These are phyloP conservation scores for Taxidea taxus DNA, from an alignment of 2,113 vertebrate species.

Conservation along the genomic window DNA sequence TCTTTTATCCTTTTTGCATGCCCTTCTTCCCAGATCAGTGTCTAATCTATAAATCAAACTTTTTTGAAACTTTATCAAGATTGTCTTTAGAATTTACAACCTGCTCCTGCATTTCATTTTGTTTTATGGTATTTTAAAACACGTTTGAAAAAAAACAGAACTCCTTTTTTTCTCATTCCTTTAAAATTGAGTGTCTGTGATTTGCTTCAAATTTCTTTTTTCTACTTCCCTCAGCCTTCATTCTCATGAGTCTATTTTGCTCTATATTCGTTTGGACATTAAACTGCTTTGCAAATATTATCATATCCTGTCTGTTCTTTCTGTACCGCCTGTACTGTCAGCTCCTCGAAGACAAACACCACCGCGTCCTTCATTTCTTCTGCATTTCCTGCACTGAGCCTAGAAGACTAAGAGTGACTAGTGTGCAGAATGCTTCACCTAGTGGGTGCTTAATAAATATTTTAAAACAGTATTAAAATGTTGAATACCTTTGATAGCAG, in stretches of 20 bases:
- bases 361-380: conserved; percentile 18
- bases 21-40: not conserved
- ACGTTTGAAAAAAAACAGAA: not conserved
- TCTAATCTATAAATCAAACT: not conserved
- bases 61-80: not conserved
- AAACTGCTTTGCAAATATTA: conserved; percentile 34
- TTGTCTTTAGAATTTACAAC: conserved; percentile 15
- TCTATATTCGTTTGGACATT: conserved; percentile 33
- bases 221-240: not conserved
- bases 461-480: conserved; percentile 62
- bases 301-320: not conserved
- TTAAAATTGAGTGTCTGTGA: not conserved
- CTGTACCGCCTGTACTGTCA: not conserved
- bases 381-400: not conserved
- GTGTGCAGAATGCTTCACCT: not conserved
- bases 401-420: conserved; percentile 44
- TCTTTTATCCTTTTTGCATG: not conserved
- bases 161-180: not conserved
- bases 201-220: not conserved
- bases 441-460: conserved; percentile 63
- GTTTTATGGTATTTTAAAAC: conserved; percentile 29
- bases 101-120: not conserved
- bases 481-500: conserved; percentile 52
- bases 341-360: conserved; percentile 11
- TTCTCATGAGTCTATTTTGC: conserved; percentile 24